phyloP scores from a whole-genome alignment of 2,797 vertebrate species.

The Poecilia picta region DNA sequence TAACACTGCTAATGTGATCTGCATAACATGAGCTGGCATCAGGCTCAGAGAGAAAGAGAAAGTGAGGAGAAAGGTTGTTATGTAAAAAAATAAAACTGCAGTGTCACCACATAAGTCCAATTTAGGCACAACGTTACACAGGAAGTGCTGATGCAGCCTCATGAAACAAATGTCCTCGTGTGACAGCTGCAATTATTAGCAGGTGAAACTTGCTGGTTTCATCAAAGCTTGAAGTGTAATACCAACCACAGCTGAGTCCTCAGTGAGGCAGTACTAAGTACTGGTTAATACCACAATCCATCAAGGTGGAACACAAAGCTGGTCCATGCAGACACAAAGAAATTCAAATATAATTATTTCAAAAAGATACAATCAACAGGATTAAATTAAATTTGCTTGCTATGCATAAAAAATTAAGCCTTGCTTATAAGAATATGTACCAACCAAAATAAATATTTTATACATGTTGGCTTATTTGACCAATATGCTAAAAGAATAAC shows the following conservation, averaged over 20 bases:
- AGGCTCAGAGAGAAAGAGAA: slow-evolving; percentile 1
- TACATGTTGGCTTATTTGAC: no score
- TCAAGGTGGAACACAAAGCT: neutral
- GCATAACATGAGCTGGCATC: slow-evolving; percentile 54
- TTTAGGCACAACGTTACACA: slow-evolving; percentile 60
- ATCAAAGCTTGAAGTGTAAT: slow-evolving; percentile 36
- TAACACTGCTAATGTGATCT: slow-evolving; percentile 22
- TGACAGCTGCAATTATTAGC: slow-evolving; percentile 61
- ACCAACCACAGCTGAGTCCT: neutral
- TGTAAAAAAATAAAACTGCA: slow-evolving; percentile 61
- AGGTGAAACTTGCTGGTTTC: slow-evolving; percentile 37
- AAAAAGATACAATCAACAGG: neutral
- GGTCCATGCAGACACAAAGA: neutral
- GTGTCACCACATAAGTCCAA: slow-evolving; percentile 56
- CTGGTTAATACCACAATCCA: neutral
- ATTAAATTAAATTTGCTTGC: neutral
- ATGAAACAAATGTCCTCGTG: slow-evolving; percentile 65
- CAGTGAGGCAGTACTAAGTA: neutral
- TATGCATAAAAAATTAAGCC: neutral
- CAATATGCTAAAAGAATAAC: no score
- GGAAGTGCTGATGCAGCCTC: slow-evolving; percentile 61
- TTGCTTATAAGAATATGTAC: neutral
- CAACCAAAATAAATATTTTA: no score
- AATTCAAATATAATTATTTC: neutral
- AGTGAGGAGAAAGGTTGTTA: neutral